Percentiles rank a stretch among this genome's conserved stretches.
Conservation (phyloP, 2,888 invertebrate species). For the Augochlorella aurata region DNA sequence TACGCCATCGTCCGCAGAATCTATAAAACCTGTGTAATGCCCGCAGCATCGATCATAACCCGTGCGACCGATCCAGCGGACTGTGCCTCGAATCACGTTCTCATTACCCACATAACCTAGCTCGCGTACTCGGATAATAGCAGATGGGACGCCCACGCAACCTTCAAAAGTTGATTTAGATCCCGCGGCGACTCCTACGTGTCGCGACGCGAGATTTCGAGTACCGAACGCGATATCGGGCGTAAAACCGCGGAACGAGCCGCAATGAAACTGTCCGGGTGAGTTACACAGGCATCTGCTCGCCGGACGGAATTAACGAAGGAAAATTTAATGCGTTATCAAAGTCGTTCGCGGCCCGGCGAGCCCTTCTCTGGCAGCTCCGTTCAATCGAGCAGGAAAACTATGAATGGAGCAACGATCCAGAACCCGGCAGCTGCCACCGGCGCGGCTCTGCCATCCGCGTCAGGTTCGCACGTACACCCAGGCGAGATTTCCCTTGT, state of each 20-base stretch:
- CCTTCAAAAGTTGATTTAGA: conserved; percentile 8
- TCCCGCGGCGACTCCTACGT: background rate
- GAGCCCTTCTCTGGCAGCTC: conserved; percentile 15
- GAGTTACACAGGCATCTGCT: background rate
- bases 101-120: conserved; percentile 1
- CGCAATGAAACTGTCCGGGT: conserved; percentile 1
- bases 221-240: background rate
- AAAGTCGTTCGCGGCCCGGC: conserved; percentile 26
- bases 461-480: conserved; percentile 53
- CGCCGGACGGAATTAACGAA: conserved; percentile 2
- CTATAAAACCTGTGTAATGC: background rate
- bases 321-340: conserved; percentile 46
- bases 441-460: conserved; percentile 37
- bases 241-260: background rate
- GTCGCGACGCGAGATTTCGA: background rate
- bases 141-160: background rate
- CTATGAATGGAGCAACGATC: conserved; percentile 66
- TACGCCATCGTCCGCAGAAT: background rate
- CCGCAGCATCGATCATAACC: background rate
- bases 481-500: conserved; percentile 58
- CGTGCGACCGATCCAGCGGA: background rate
- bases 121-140: background rate
- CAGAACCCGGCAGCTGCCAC: conserved; percentile 63
- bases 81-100: background rate
- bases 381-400: conserved; percentile 60